Percentiles rank a stretch among this genome's conserved stretches.
Evolutionary conservation across 2,888 invertebrate genomes (phyloP).

Genomic region (Stomorhina lunata): DNA sequence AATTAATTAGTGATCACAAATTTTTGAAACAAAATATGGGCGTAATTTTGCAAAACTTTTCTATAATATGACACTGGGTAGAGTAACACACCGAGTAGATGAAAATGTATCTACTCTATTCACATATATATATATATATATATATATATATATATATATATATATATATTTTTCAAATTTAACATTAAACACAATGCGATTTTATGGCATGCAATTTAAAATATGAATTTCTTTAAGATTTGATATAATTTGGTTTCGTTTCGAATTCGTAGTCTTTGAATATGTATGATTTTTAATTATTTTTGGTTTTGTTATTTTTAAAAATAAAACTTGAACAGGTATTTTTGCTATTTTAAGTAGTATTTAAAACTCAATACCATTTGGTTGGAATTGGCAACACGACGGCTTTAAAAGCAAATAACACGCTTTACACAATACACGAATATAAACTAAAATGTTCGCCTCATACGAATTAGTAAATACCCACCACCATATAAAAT

Average conservation of each 20-base stretch:
- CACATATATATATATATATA: too few relatives aligned
- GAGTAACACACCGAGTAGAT: not conserved
- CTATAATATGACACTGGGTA: not conserved
- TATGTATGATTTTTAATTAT: not conserved
- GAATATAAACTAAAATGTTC: conserved; percentile 56
- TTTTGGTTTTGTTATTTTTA: not conserved
- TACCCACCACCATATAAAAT: conserved; percentile 47
- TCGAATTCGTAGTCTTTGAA: not conserved
- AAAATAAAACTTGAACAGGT: conserved; percentile 32
- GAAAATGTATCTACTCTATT: too few relatives aligned
- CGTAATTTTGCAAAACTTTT: conserved; percentile 5
- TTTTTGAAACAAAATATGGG: not conserved
- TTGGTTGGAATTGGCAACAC: conserved; percentile 45
- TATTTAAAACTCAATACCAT: conserved; percentile 49
- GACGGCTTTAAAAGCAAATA: conserved; percentile 38
- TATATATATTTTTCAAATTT: too few relatives aligned
- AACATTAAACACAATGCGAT: too few relatives aligned
- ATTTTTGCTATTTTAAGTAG: conserved; percentile 27
- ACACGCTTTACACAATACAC: conserved; percentile 56
- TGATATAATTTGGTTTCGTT: not conserved
- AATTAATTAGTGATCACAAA: conserved; percentile 7
- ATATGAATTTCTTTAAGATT: too few relatives aligned
- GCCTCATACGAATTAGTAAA: conserved; percentile 51
- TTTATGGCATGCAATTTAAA: too few relatives aligned
- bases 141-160: too few relatives aligned